Evolutionary conservation across 2,797 vertebrate genomes (phyloP).

Genomic region (Siniperca scherzeri): DNA sequence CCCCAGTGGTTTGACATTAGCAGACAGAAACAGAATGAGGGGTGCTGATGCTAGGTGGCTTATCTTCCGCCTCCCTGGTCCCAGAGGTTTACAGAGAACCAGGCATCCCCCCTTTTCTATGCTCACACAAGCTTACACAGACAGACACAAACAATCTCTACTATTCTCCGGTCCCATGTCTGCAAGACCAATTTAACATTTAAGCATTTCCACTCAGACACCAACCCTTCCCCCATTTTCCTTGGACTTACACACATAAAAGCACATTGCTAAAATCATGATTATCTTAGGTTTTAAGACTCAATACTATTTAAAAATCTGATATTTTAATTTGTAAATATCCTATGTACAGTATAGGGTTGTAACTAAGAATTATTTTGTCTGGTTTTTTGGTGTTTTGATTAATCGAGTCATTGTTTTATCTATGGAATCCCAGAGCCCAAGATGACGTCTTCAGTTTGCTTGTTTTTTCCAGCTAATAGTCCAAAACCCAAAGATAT

Average conservation of each 20-base stretch:
- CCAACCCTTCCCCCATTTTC: neutral
- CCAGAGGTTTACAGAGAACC: conserved; percentile 66
- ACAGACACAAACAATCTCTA: conserved; percentile 26
- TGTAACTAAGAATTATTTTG: neutral
- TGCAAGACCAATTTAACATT: conserved; percentile 64
- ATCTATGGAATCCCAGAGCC: neutral
- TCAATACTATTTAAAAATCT: no score
- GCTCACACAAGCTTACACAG: conserved; percentile 31
- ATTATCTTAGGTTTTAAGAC: conserved; percentile 5
- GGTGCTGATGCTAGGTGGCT: conserved; percentile 65
- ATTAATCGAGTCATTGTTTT: neutral
- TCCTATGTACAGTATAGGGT: neutral
- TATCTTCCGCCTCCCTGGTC: conserved; percentile 78
- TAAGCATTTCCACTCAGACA: conserved; percentile 19
- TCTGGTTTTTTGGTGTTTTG: neutral
- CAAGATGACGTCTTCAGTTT: neutral
- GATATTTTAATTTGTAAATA: neutral
- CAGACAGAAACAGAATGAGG: conserved; percentile 60
- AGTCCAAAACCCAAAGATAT: neutral
- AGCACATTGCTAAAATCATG: neutral
- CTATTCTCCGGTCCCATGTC: conserved; percentile 48
- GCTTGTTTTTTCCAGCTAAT: neutral
- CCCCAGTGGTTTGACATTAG: conserved; percentile 70
- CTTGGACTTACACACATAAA: neutral
- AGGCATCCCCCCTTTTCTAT: conserved; percentile 7